These are phyloP conservation scores for Mystacides longicornis DNA, from an alignment of 2,888 invertebrate genomes.

Conservation along the genomic window DNA sequence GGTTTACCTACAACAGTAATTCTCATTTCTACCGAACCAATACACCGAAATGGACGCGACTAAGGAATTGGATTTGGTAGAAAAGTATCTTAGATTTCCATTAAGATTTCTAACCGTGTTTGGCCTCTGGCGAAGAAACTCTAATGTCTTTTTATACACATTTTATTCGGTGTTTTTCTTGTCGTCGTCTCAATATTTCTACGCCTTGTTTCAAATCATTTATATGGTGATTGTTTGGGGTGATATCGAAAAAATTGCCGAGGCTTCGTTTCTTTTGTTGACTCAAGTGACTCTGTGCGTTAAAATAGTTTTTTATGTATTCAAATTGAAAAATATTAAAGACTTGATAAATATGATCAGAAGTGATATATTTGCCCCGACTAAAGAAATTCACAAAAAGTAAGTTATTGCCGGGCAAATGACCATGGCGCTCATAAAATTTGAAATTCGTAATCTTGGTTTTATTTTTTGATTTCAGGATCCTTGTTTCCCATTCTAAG, in stretches of 20 bases:
- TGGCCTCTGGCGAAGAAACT: conserved; percentile 20
- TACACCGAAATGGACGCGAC: conserved; percentile 13
- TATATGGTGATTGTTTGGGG: conserved; percentile 22
- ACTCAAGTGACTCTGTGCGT: conserved; percentile 23
- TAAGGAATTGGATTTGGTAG: conserved; percentile 4
- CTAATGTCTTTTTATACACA: conserved; percentile 12
- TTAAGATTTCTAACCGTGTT: conserved; percentile 17
- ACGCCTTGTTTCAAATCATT: conserved; percentile 22
- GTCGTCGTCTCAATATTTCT: conserved; percentile 22
- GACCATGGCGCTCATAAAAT: neutral
- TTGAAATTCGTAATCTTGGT: too few species aligned
- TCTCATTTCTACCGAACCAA: too few species aligned
- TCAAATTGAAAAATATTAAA: conserved; percentile 11
- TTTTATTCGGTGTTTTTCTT: conserved; percentile 14
- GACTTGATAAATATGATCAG: conserved; percentile 14
- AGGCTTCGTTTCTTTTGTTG: conserved; percentile 23
- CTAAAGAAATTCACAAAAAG: conserved; percentile 2
- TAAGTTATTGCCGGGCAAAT: conserved; percentile 6
- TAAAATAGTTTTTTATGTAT: conserved; percentile 18
- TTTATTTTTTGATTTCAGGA: conserved; percentile 12
- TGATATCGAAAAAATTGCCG: conserved; percentile 25
- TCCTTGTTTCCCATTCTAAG: conserved; percentile 9
- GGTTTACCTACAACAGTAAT: too few species aligned
- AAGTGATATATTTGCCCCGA: conserved; percentile 14
- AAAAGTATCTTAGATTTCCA: conserved; percentile 21